These are phyloP conservation scores for Peromyscus aztecus DNA, from an alignment of 2,797 vertebrate genomes.

Conservation along the genomic window DNA sequence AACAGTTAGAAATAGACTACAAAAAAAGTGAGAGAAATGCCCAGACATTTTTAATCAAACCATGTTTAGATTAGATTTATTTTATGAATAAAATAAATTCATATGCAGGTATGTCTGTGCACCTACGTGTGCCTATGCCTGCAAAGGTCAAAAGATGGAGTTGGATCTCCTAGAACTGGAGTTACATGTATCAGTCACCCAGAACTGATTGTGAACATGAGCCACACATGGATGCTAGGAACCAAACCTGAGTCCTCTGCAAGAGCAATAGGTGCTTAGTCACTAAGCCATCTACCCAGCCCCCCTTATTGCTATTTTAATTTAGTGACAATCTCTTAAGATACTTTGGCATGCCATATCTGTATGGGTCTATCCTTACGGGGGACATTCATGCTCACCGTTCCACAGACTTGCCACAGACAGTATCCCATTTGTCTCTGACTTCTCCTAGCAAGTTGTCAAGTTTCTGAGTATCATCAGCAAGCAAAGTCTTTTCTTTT, in stretches of 20 bases:
- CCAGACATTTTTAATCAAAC: constrained; percentile 40
- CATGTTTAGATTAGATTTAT: constrained; percentile 18
- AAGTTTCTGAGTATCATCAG: constrained; percentile 95
- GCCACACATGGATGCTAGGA: not conserved
- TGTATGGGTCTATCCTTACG: not conserved
- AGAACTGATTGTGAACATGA: not conserved
- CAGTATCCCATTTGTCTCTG: constrained; percentile 99
- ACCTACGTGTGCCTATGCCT: not conserved
- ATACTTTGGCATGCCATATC: not conserved
- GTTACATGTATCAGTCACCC: not conserved
- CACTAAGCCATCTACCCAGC: not conserved
- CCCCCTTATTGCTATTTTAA: not conserved
- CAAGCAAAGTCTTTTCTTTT: constrained; percentile 96
- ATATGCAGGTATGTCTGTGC: not conserved
- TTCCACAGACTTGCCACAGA: constrained; percentile 99
- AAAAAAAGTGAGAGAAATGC: constrained; percentile 42
- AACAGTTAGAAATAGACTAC: constrained; percentile 17
- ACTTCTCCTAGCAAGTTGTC: constrained; percentile 97
- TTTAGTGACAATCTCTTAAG: not conserved
- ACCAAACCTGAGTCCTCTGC: not conserved
- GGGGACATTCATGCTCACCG: constrained; percentile 88
- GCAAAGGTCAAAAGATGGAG: not conserved
- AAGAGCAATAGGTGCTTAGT: not conserved
- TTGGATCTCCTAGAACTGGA: not conserved
- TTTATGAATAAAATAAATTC: too few species aligned